Evolutionary conservation across 2,797 vertebrate genomes (phyloP), one percentile per base, ranked within the genome.

Genomic region (Sorex maritimensis): DNA sequence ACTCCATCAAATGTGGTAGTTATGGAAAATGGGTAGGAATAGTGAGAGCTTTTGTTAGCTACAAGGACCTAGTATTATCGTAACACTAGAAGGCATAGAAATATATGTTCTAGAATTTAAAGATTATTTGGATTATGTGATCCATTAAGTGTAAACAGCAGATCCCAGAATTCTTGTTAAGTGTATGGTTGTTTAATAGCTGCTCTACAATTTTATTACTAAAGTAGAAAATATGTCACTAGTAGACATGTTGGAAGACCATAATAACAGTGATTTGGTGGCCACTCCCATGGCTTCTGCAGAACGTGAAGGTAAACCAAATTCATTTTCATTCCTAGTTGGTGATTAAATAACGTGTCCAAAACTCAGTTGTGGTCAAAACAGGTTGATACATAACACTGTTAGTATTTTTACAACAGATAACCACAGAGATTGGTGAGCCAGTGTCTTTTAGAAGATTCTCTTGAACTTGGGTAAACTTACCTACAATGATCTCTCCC

Each of bases 101-200:
- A 55, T 17, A 77, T 11, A 30, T 13, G 1, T 86, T 75, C 90
- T 82, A 90, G 67, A 74, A 52, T 78, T 74, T 34, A 86, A 77
- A 68, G 30, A 21, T 86, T 28, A 61, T 90, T 41, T 75, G 2
- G 4, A 9, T 6, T 30, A 75, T 28, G 17, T 79, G 83, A 10
- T 86, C 73, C 23, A 69, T 55, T 90, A 52, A 69, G 69, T 6
- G 41, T 68, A 26, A 87, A 61, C 14, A 67, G 67, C 3, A 41
- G 6, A 77, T 65, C 1, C n/a, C 15, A 67, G 8, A 5, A 58
- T 68, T 30, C 12, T 63, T 49, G 5, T 63, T 67, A 73, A 26
- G 4, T 88, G n/a, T 63, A 38, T 6, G 23, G 12, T 58, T 89
- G 21, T 28, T 73, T 6, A 28, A 12, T 26, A 46, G 28, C 2